Evolutionary conservation across 2,113 vertebrate species (phyloP), one percentile per base, ranked within the genome.

Genomic region (Chaetodon trifascialis): DNA sequence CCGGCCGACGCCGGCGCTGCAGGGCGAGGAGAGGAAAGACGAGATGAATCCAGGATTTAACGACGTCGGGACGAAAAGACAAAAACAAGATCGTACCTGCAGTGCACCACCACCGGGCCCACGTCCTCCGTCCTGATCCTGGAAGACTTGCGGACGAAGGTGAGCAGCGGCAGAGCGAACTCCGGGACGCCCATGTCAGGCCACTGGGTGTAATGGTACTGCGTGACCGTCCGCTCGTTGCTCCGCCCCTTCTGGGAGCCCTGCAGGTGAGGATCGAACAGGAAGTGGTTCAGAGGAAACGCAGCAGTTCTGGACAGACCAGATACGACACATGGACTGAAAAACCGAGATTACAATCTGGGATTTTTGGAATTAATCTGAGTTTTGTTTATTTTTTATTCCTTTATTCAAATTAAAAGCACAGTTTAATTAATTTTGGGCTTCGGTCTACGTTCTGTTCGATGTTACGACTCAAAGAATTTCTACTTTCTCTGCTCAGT

Each of bases 181-280:
- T 98, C 97, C 0, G 98, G 97, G 62, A 98, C 97, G 0, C 98
- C 98, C 97, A 98, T 98, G 91, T 99, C 98, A 14, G 98, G 98
- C 98, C 98, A 99, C 89, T 98, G 98, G 11, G 98, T 99, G 86
- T 99, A 99, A 79, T 99, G 98, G 91, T 96, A 99, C 82, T 99
- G 98, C 0, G 91, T 95, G 42, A 99, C 95, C 3, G 92, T 69
- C 2, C 96, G 97, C n/a, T 97, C 98, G 44, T 87, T 95, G 38
- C 88, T 85, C 56, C 95, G 93, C 73, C 96, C 96, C 90, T 96
- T 99, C 93, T 96, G 96, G 60, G 97, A 99, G n/a, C 96, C 96
- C 98, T 99, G 85, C 21, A 47, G 44, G 49, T 3, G n/a, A 23
- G 71, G 11, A 2, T 11, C 11, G 38, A 23, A 68, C 15, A 42